A percentile compares a stretch with the other conserved stretches of the same genome.
Conservation (phyloP, 2,888 invertebrate species). For the Ametastegia equiseti region DNA sequence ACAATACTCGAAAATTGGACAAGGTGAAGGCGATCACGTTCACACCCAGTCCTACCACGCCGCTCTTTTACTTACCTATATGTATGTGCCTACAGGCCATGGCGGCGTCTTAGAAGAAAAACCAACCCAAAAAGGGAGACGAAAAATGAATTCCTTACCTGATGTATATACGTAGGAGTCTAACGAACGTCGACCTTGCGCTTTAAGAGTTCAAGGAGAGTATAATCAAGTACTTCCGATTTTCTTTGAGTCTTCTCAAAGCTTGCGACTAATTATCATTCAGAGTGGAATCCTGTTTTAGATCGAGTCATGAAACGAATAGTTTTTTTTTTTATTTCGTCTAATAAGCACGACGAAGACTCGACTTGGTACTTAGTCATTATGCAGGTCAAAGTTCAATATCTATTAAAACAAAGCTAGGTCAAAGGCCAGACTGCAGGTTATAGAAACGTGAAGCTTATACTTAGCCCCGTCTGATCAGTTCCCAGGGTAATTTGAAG, state of each 20-base stretch:
- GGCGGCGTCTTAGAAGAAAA: background rate
- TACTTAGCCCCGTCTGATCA: background rate
- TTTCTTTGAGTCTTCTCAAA: background rate
- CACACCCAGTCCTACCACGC: slow-evolving; percentile 23
- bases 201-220: background rate
- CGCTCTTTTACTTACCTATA: no score
- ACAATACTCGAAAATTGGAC: slow-evolving; percentile 46
- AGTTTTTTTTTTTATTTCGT: background rate
- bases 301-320: background rate
- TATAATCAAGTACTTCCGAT: background rate
- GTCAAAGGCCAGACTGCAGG: background rate
- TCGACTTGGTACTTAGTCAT: background rate
- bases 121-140: background rate
- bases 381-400: slow-evolving; percentile 24
- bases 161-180: no score
- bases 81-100: background rate
- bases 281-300: background rate
- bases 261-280: slow-evolving; percentile 11
- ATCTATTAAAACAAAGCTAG: slow-evolving; percentile 29
- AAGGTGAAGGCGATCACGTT: slow-evolving; percentile 29
- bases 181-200: background rate
- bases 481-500: background rate
- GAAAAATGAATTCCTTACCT: background rate
- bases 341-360: background rate
- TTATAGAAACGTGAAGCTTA: background rate